phyloP scores from a whole-genome alignment of 2,797 vertebrate genomes.

The Otus scops region DNA sequence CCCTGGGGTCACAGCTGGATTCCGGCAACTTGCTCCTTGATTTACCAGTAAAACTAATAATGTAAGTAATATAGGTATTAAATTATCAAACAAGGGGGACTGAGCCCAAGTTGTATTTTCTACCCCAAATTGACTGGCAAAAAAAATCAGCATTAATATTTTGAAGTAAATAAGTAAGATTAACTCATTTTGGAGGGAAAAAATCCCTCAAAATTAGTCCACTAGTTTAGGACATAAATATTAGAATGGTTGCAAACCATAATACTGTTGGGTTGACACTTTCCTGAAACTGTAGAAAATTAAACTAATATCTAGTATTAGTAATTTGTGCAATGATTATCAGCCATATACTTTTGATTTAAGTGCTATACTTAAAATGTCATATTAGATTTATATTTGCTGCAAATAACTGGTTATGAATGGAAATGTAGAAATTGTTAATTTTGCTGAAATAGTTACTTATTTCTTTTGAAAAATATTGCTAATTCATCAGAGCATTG shows the following conservation, averaged over 20 bases:
- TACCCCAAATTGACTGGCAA: slow-evolving; percentile 3
- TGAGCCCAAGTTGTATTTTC: slow-evolving; percentile 34
- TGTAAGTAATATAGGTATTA: slow-evolving; percentile 72
- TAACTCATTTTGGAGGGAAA: neutral
- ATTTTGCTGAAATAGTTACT: neutral
- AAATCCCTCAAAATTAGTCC: neutral
- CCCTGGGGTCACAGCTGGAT: slow-evolving; percentile 82
- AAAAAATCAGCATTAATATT: slow-evolving; percentile 28
- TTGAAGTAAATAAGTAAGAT: neutral
- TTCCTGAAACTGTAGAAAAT: neutral
- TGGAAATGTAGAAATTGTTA: neutral
- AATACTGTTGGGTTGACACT: neutral
- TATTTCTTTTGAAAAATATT: neutral
- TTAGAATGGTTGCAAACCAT: neutral
- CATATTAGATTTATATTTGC: neutral
- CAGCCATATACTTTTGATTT: neutral
- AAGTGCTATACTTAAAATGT: neutral
- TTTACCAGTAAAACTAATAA: slow-evolving; percentile 79
- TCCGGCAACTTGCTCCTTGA: slow-evolving; percentile 75
- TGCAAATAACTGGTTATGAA: neutral
- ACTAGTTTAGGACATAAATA: neutral
- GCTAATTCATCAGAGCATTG: neutral
- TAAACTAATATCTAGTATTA: neutral
- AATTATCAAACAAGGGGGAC: slow-evolving; percentile 65
- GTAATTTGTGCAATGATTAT: neutral